These are phyloP conservation scores for Mus spicilegus DNA, from an alignment of 2,113 vertebrate genomes.

Conservation along the genomic window DNA sequence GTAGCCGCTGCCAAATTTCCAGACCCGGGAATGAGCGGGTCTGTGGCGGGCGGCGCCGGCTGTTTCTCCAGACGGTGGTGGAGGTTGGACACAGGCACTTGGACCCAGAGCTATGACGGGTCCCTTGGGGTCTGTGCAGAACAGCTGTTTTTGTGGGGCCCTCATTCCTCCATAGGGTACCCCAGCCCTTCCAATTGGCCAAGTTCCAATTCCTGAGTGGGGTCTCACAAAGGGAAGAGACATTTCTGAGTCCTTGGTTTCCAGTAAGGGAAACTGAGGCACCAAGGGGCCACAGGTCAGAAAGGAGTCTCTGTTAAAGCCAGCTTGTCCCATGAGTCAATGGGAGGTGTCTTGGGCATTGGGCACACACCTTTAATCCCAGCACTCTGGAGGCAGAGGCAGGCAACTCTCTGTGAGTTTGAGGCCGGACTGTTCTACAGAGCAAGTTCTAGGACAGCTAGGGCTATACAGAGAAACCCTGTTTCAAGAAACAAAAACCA, in stretches of 20 bases:
- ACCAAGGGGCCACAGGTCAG: not conserved
- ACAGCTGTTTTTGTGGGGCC: conserved; percentile 50
- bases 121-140: not conserved
- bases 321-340: not conserved
- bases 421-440: not conserved
- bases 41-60: not conserved
- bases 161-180: not conserved
- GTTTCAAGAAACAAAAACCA: not conserved
- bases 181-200: not conserved
- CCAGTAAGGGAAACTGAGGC: conserved; percentile 3
- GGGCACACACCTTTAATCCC: not conserved
- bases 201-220: not conserved
- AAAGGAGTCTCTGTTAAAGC: too few relatives aligned
- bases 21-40: not conserved
- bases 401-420: not conserved
- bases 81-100: not conserved
- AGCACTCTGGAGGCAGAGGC: not conserved
- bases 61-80: conserved; percentile 1
- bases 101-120: not conserved
- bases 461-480: not conserved
- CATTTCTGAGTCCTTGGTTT: not conserved
- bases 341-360: not conserved
- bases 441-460: not conserved
- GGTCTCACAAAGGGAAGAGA: not conserved
- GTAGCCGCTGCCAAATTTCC: conserved; percentile 61